Conservation (phyloP, 2,888 invertebrate genomes). For the Cabera pusaria region DNA sequence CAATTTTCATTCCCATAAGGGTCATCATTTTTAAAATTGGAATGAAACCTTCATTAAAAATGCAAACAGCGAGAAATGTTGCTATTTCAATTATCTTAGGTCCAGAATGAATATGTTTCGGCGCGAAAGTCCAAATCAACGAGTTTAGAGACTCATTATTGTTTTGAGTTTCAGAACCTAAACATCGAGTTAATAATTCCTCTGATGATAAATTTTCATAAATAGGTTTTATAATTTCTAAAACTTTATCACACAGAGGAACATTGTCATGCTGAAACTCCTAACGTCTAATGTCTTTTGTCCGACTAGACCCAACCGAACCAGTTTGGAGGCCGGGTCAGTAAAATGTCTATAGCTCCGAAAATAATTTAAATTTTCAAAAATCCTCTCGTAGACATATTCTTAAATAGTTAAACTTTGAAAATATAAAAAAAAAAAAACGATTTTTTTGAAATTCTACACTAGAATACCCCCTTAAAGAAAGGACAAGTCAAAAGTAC, state of each 20-base stretch:
- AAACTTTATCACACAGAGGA: background rate
- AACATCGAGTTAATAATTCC: background rate
- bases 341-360: too few relatives aligned
- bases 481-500: too few relatives aligned
- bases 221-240: background rate
- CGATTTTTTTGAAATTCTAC: conserved; percentile 5
- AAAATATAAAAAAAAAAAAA: conserved; percentile 2
- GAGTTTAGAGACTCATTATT: background rate
- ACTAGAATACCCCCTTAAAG: conserved; percentile 6
- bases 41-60: background rate
- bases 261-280: background rate
- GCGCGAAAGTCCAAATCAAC: background rate
- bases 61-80: background rate
- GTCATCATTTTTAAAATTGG: background rate
- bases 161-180: background rate
- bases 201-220: background rate
- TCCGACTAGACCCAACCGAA: too few relatives aligned
- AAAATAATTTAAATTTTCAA: too few relatives aligned
- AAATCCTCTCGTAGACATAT: too few relatives aligned
- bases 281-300: background rate
- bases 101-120: background rate
- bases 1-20: background rate
- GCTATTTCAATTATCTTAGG: background rate
- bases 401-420: too few relatives aligned
- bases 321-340: too few relatives aligned